Percentiles rank a stretch among this genome's conserved stretches.
Evolutionary conservation across 2,888 invertebrate genomes (phyloP).

Genomic region (Tinea semifulvella): DNA sequence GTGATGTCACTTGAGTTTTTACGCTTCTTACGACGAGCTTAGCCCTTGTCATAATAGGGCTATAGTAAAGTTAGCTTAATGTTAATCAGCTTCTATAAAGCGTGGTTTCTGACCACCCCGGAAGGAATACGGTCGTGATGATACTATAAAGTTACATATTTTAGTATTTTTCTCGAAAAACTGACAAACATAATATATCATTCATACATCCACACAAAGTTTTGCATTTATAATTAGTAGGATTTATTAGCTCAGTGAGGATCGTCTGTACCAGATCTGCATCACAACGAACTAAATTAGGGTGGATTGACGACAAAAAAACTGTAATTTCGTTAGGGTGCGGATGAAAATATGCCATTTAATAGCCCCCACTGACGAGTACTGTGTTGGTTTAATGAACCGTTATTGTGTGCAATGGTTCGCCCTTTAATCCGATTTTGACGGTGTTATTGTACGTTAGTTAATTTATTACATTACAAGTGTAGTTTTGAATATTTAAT

Average conservation of each 20-base stretch:
- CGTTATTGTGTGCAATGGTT: conserved; percentile 45
- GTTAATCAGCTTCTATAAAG: no score
- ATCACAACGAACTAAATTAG: conserved; percentile 18
- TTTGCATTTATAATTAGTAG: neutral
- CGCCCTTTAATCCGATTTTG: conserved; percentile 45
- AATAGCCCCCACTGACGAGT: conserved; percentile 24
- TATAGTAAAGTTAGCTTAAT: no score
- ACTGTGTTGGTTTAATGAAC: conserved; percentile 54
- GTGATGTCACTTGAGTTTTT: no score
- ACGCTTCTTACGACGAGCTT: no score
- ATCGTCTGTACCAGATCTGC: conserved; percentile 22
- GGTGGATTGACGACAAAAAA: conserved; percentile 23
- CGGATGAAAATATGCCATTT: conserved; percentile 16
- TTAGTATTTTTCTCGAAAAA: no score
- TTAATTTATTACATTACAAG: conserved; percentile 30
- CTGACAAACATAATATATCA: no score
- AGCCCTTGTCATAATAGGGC: no score
- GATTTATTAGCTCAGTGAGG: conserved; percentile 31
- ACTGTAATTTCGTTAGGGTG: conserved; percentile 17
- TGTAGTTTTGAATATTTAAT: neutral
- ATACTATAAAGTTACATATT: no score
- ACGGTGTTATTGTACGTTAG: conserved; percentile 29
- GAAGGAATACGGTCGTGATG: no score
- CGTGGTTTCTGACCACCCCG: no score
- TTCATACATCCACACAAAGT: no score